Conservation (phyloP, 2,888 invertebrate species). For the Anaspis maculata region DNA sequence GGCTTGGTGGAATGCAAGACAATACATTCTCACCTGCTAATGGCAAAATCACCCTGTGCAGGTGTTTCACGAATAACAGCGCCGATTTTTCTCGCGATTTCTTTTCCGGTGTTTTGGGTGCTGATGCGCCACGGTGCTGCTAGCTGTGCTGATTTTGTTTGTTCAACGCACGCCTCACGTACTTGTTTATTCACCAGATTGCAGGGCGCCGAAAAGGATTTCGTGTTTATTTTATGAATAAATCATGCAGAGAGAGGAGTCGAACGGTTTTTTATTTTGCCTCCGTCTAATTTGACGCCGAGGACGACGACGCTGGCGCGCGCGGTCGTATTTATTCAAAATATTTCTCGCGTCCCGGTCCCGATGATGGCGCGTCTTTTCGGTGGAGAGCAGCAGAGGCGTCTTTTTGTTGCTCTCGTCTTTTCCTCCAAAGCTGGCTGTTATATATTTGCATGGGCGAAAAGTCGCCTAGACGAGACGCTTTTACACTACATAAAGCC, state of each 20-base stretch:
- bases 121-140: no score
- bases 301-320: no score
- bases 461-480: no score
- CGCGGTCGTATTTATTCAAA: constrained; percentile 15
- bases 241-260: constrained; percentile 15
- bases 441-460: constrained; percentile 10
- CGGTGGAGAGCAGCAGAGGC: no score
- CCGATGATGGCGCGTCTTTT: constrained; percentile 9
- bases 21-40: no score
- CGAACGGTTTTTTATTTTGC: constrained; percentile 12
- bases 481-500: constrained; percentile 14
- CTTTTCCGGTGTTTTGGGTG: no score
- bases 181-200: constrained; percentile 17
- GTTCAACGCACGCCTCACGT: constrained; percentile 16
- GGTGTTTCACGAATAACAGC: no score
- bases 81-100: no score
- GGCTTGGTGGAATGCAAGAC: no score
- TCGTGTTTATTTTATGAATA: constrained; percentile 18
- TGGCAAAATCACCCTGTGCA: no score
- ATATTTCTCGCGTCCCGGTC: constrained; percentile 12
- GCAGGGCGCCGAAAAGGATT: constrained; percentile 15
- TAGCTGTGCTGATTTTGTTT: constrained; percentile 19
- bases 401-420: no score
- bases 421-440: constrained; percentile 12
- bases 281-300: constrained; percentile 13